Evolutionary conservation across 2,113 vertebrate genomes (phyloP), one percentile per base, ranked within the genome.

Genomic region (Pelvicachromis taeniatus): DNA sequence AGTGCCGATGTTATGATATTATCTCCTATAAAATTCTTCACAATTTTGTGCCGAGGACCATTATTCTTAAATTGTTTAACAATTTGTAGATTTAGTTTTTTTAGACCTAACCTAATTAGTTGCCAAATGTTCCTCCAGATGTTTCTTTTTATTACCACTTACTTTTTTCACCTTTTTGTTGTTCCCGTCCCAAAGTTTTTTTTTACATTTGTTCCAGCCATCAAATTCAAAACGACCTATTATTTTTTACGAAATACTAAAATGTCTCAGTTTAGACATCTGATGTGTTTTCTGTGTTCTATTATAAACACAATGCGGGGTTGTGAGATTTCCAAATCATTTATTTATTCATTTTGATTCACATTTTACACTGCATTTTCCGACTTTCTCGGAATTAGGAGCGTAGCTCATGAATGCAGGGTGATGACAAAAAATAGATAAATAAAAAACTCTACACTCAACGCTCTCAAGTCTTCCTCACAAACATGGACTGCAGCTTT

Each of bases 371-470:
- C 65, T 9, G 21, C 0, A 14, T 3, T 26, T 70, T 70, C 21
- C 0, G 0, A 70, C 38, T 45, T 16, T 29, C 48, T 70, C 0
- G 0, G 65, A 48, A 0, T 26, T 70, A 0, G 21, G 21, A 26
- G 5, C 0, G 7, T 70, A 75, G 68, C 26, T 52, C 45, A 31
- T 52, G 26, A 75, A n/a, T 0, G 10, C 4, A 63, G 59, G 0
- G 59, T 21, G 33, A 38, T 38, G 4, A 63, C 33, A 38, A 63
- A 38, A 63, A 63, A 63, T 0, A 63, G 38, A 63, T 38, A 63
- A 13, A 38, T 2, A 38, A 38, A 38, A 63, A 63, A 38, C 33
- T 55, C 17, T 35, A 6, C 31, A 48, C 40, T 3, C 42, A 73
- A 29, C 42, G 19, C 17, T 73, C 23, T 12, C 23, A 48, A 48